Conservation (phyloP, 2,888 invertebrate genomes). For the Dasysyrphus albostriatus region DNA sequence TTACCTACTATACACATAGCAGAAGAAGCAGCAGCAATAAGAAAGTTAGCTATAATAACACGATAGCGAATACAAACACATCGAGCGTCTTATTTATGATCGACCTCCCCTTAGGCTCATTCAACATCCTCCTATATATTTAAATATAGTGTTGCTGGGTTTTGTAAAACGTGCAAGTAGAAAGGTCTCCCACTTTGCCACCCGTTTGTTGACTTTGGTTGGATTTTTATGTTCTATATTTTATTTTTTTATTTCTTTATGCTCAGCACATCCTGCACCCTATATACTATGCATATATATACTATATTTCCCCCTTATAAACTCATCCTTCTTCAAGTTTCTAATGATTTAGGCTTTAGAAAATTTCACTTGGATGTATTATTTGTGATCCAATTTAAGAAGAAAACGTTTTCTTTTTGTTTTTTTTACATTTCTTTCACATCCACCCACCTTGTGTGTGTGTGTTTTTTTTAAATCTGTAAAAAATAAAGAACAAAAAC, state of each 20-base stretch:
- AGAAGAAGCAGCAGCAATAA: conserved; percentile 13
- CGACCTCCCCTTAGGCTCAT: conserved; percentile 34
- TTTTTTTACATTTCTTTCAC: conserved; percentile 14
- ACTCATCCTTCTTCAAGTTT: conserved; percentile 24
- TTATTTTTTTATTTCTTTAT: conserved; percentile 21
- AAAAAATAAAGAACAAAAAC: conserved; percentile 2
- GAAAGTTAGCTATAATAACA: no score
- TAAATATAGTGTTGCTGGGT: conserved; percentile 25
- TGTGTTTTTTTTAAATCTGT: conserved; percentile 34
- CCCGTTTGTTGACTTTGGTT: conserved; percentile 47
- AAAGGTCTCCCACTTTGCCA: conserved; percentile 13
- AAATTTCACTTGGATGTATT: conserved; percentile 70
- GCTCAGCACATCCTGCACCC: conserved; percentile 34
- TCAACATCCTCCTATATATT: conserved; percentile 28
- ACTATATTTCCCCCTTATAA: not conserved
- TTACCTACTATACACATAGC: conserved; percentile 19
- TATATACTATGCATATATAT: no score
- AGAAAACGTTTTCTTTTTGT: conserved; percentile 45
- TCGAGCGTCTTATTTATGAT: conserved; percentile 61
- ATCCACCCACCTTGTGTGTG: not conserved
- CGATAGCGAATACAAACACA: conserved; percentile 4
- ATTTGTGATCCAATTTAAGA: conserved; percentile 73
- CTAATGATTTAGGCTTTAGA: conserved; percentile 70
- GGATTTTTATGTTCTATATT: conserved; percentile 40
- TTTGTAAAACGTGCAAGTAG: conserved; percentile 28